Evolutionary conservation across 2,113 vertebrate species (phyloP).

Genomic region (Poeciliopsis retropinna): DNA sequence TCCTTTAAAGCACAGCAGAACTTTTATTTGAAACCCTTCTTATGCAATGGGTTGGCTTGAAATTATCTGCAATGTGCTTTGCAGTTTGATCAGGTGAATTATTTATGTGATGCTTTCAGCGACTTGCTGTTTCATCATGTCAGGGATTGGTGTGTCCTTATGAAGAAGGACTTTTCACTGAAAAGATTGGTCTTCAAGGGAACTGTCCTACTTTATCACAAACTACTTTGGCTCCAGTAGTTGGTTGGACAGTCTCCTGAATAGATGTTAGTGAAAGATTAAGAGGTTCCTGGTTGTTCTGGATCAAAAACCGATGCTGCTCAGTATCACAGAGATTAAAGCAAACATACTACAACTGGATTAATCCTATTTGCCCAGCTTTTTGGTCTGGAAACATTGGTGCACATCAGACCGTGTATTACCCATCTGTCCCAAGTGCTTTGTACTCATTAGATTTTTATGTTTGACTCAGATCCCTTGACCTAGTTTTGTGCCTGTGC

Average conservation of each 20-base stretch:
- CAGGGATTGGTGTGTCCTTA: neutral
- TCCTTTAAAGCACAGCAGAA: slow-evolving; percentile 12
- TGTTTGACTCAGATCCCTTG: slow-evolving; percentile 41
- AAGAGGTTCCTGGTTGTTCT: neutral
- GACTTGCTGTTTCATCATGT: too few species aligned
- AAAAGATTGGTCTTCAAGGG: neutral
- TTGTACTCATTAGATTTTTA: slow-evolving; percentile 62
- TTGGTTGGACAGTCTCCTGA: neutral
- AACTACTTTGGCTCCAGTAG: neutral
- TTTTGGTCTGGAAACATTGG: slow-evolving; percentile 23
- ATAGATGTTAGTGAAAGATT: neutral
- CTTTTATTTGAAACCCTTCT: neutral
- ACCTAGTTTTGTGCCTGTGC: slow-evolving; percentile 50
- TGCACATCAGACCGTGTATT: slow-evolving; percentile 34
- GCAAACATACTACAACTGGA: slow-evolving; percentile 6
- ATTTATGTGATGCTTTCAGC: too few species aligned
- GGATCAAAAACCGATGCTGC: neutral
- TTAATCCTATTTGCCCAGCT: slow-evolving; percentile 27
- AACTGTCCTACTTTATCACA: neutral
- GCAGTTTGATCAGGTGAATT: too few species aligned
- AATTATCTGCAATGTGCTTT: too few species aligned
- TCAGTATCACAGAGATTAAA: neutral
- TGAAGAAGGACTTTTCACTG: neutral
- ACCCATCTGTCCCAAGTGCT: slow-evolving; percentile 47
- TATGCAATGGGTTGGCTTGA: too few species aligned